Evolutionary conservation across 2,888 invertebrate species (phyloP).

Genomic region (Argyresthia albistria): DNA sequence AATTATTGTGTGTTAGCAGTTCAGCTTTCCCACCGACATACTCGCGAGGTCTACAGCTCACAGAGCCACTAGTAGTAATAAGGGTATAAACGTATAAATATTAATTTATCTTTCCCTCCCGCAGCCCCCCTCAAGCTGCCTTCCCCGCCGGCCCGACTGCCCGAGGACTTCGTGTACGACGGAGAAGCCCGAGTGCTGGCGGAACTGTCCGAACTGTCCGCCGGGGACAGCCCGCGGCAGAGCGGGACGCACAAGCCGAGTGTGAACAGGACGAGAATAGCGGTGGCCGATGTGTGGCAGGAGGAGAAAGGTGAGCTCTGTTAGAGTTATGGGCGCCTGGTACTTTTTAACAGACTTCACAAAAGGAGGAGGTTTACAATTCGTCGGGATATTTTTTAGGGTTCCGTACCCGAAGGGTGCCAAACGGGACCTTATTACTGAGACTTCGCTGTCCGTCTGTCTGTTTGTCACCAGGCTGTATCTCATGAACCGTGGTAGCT

Average conservation of each 20-base stretch:
- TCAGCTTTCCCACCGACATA: too few relatives aligned
- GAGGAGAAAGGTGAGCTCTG: not conserved
- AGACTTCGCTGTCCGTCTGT: too few relatives aligned
- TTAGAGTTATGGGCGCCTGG: not conserved
- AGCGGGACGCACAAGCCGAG: not conserved
- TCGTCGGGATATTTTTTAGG: too few relatives aligned
- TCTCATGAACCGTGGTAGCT: too few relatives aligned
- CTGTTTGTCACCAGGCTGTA: too few relatives aligned
- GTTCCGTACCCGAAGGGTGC: too few relatives aligned
- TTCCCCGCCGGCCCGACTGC: slow-evolving; percentile 10
- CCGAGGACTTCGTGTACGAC: slow-evolving; percentile 48
- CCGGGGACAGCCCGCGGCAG: slow-evolving; percentile 1
- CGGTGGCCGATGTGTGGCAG: not conserved
- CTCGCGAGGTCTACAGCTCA: too few relatives aligned
- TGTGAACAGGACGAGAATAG: not conserved
- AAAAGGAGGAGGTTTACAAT: too few relatives aligned
- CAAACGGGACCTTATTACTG: too few relatives aligned
- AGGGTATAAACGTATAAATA: not conserved
- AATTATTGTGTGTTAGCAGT: too few relatives aligned
- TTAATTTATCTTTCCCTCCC: not conserved
- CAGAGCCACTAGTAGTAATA: too few relatives aligned
- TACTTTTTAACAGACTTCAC: not conserved
- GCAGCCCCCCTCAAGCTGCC: not conserved
- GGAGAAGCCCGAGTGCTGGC: slow-evolving; percentile 52
- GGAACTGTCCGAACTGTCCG: slow-evolving; percentile 38